Conservation (phyloP, 1,140 invertebrate species). For the Philotrypesis tridentata region DNA sequence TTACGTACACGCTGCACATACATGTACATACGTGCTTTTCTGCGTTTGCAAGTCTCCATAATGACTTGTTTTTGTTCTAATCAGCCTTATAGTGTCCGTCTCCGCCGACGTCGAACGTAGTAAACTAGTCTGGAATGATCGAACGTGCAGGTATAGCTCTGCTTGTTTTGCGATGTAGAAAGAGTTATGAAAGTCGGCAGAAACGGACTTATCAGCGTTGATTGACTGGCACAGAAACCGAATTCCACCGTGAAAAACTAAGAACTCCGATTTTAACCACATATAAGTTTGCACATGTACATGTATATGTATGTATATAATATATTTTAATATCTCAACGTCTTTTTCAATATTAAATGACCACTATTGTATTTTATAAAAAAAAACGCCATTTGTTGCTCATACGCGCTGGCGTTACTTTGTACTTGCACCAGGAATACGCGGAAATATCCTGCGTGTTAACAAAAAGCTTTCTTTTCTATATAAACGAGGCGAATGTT, state of each 20-base stretch:
- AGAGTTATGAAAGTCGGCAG: neutral
- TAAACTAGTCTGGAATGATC: slow-evolving; percentile 6
- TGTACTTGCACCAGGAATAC: slow-evolving; percentile 11
- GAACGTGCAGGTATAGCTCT: neutral
- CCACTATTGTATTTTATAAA: slow-evolving; percentile 32
- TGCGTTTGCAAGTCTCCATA: neutral
- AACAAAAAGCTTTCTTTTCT: slow-evolving; percentile 25
- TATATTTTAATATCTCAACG: slow-evolving; percentile 10
- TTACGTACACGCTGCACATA: slow-evolving; percentile 38
- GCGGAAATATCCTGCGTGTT: neutral
- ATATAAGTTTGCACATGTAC: neutral
- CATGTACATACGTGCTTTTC: slow-evolving; percentile 38
- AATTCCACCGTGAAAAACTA: neutral
- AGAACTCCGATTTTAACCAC: too few relatives aligned
- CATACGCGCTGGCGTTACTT: neutral
- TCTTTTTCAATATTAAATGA: slow-evolving; percentile 21
- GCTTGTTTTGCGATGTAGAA: neutral
- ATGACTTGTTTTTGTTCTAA: neutral
- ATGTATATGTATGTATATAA: slow-evolving; percentile 32
- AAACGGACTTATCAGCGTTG: neutral
- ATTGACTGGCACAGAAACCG: neutral
- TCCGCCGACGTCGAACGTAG: neutral
- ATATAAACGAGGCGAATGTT: slow-evolving; percentile 1
- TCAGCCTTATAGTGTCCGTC: neutral
- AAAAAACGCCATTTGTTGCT: neutral